A percentile compares a stretch with the other conserved stretches of the same genome.
These are phyloP conservation scores for Natator depressus DNA, from an alignment of 2,113 vertebrate species.

Conservation along the genomic window DNA sequence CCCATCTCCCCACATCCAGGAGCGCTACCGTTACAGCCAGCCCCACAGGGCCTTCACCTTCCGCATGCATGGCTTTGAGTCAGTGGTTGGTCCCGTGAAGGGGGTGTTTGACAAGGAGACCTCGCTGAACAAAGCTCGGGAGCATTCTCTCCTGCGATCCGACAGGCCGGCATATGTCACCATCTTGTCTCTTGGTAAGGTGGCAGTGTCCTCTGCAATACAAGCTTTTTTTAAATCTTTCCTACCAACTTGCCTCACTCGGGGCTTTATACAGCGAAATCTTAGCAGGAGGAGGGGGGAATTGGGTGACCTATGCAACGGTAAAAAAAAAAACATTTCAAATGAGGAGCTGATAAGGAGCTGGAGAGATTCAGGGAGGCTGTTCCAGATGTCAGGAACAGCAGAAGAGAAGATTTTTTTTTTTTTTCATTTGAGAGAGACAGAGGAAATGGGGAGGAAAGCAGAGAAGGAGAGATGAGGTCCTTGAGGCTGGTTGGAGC, in stretches of 20 bases:
- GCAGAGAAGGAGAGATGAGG: not conserved
- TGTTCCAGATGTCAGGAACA: not conserved
- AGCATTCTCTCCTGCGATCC: constrained; percentile 95
- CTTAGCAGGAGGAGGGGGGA: not conserved
- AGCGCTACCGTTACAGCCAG: constrained; percentile 95
- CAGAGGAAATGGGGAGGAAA: not conserved
- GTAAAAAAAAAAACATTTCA: not conserved
- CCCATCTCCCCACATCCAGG: constrained; percentile 74
- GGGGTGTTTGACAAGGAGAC: constrained; percentile 99
- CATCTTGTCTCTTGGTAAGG: constrained; percentile 95
- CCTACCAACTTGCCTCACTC: not conserved
- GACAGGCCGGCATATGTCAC: constrained; percentile 97
- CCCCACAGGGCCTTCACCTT: constrained; percentile 98
- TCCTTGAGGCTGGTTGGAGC: not conserved
- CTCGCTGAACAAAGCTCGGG: constrained; percentile 96
- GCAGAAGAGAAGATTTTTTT: not conserved
- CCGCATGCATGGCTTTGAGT: constrained; percentile 97
- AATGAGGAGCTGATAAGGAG: not conserved
- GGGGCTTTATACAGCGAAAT: rapidly evolving
- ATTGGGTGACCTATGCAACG: not conserved
- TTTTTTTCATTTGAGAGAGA: not conserved
- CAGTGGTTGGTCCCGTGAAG: constrained; percentile 96
- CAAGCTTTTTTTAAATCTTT: not conserved
- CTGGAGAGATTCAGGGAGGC: not conserved
- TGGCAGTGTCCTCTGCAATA: no score